Base-by-base conservation (phyloP, 2,113 vertebrate genomes). In the Laticauda colubrina region DNA sequence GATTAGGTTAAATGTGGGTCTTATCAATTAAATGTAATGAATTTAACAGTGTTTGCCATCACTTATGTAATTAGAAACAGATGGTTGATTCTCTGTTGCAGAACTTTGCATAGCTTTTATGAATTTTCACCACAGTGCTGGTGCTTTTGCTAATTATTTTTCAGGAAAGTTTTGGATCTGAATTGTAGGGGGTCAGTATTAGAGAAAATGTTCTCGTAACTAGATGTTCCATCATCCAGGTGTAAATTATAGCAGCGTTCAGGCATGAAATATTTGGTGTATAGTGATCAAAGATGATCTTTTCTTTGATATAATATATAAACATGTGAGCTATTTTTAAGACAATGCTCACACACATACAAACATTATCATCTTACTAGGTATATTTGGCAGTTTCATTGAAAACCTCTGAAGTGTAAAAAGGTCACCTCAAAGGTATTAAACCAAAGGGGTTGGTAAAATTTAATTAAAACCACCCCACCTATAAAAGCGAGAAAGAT, bases 401-500 rank as follows among this genome's bases (percentile, higher is more conserved):
- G 97, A 93, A 97, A 87, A 34, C 29, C 12, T 69, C 64, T 69
- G 64, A 69, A 6, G 64, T n/a, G 29, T 69, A 15, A 69, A 69
- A 92, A 95, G 95, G 93, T 95, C 91, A 88, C 94, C 96, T 97
- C 56, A 39, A 39, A 94, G 94, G 94, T 95, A 97, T 97, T 96
- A 97, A 97, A 96, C 88, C 87, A 93, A 93, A 96, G 94, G 90
- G 93, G 91, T 97, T 97, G 96, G 81, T 91, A 34, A 96, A 96
- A 92, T 97, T 97, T 97, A 97, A 97, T 97, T 97, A 97, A 96
- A 97, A 90, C 91, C 94, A 86, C 93, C 96, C 75, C 89, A 95
- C 96, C 91, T 95, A 94, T 94, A 94, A 48, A 93, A 90, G 57
- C 1, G 15, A n/a, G 8, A 95, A 96, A 96, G 94, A 94, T 89